phyloP scores from a whole-genome alignment of 1,140 invertebrate species.

The Batillaria attramentaria region DNA sequence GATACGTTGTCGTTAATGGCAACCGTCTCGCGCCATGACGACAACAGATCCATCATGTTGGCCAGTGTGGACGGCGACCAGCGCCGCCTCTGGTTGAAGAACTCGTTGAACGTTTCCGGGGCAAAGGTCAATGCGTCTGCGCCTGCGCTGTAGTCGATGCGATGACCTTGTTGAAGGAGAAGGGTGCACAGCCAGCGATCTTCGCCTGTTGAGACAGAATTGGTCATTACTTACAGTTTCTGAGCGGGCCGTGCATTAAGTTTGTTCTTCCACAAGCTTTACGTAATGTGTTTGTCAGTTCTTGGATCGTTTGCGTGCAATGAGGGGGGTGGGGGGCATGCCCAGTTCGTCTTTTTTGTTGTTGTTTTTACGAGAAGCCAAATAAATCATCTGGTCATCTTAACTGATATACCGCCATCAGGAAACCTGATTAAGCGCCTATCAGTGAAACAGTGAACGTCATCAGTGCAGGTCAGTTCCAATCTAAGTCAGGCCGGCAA shows the following conservation, averaged over 20 bases:
- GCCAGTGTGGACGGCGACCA: constrained; percentile 81
- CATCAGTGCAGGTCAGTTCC: too few species aligned
- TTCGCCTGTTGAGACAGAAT: constrained; percentile 72
- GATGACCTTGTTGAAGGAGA: constrained; percentile 77
- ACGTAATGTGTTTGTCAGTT: background rate
- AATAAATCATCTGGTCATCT: too few species aligned
- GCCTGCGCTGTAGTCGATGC: constrained; percentile 80
- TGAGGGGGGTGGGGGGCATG: too few species aligned
- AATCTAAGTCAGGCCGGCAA: too few species aligned
- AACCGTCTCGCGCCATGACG: constrained; percentile 75
- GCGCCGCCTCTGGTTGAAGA: constrained; percentile 75
- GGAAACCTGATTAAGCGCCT: too few species aligned
- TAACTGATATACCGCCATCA: too few species aligned
- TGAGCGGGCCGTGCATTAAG: background rate
- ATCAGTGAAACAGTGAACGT: too few species aligned
- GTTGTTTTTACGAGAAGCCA: too few species aligned
- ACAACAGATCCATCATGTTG: constrained; percentile 79
- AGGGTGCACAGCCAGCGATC: constrained; percentile 80
- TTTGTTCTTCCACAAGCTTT: background rate
- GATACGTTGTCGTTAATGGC: constrained; percentile 78
- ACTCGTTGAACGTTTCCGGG: constrained; percentile 75
- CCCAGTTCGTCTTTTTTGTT: too few species aligned
- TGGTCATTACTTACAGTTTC: background rate
- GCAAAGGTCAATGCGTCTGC: constrained; percentile 79
- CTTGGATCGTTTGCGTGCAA: too few species aligned